Evolutionary conservation across 2,888 invertebrate genomes (phyloP), one percentile per base, ranked within the genome.

Genomic region (Polymixis lichenea): DNA sequence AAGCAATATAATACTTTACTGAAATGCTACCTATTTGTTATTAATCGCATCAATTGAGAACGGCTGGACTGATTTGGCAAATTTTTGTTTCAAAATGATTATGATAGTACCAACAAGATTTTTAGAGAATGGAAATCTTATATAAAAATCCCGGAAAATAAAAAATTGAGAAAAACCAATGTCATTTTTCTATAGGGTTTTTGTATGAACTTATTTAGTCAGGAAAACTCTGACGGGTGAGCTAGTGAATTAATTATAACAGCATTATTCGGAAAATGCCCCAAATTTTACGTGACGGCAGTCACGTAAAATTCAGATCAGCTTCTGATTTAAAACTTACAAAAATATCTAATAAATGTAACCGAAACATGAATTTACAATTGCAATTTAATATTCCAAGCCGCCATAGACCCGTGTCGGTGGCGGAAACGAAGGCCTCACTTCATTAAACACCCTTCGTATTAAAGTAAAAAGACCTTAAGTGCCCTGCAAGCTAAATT

Each of bases 381-480:
- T 71, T 71, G 28, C 72, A 74, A 73, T 82, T 73, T 74, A 74
- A 72, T 80, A 84, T 80, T 84, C 77, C 71, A 46, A 75, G 51
- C 75, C 51, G 38, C 74, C 76, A 82, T 72, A 74, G 68, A 68
- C 58, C 72, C 72, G 61, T 64, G 70, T 81, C n/a, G 49, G 61
- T 43, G 46, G n/a, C 72, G 76, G 68, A 74, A 83, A 83, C 65
- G 71, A 53, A 73, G 58, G 58, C 62, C 43, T 53, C 67, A 70
- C 66, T 84, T 83, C 72, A 83, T 80, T 83, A 77, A 79, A 78
- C 78, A 78, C 80, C 55, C 46, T 72, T 69, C 61, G 38, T 38
- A 60, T 72, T 49, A 62, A 70, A 61, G 46, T n/a, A 68, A 76
- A 83, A 86, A 79, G 71, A 83, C 49, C 66, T 58, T 68, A 80